Conservation (phyloP, 2,113 vertebrate species). For the Periophthalmodon schlosseri region DNA sequence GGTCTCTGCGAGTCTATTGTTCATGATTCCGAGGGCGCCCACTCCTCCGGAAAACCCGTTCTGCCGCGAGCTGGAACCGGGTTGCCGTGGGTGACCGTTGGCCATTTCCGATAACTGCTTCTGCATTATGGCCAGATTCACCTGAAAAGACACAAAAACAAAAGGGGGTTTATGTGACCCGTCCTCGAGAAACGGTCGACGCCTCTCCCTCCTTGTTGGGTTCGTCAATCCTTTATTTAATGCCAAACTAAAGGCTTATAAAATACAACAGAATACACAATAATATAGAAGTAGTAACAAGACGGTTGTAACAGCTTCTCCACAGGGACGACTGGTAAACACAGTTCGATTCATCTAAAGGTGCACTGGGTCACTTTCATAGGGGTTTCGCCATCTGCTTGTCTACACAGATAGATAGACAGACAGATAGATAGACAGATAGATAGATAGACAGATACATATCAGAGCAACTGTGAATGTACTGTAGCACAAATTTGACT, state of each 20-base stretch:
- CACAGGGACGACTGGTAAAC: too few relatives aligned
- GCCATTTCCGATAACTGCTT: conserved; percentile 93
- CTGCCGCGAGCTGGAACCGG: conserved; percentile 74
- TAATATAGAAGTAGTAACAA: too few relatives aligned
- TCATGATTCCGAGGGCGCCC: conserved; percentile 95
- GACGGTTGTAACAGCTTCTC: too few relatives aligned
- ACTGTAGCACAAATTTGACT: too few relatives aligned
- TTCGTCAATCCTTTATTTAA: neutral
- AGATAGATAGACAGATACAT: too few relatives aligned
- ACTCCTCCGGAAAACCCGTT: conserved; percentile 92
- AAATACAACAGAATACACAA: too few relatives aligned
- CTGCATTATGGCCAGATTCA: conserved; percentile 92
- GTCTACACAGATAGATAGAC: too few relatives aligned
- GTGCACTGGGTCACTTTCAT: too few relatives aligned
- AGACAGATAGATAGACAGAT: too few relatives aligned
- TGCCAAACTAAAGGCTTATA: neutral
- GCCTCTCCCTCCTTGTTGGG: neutral
- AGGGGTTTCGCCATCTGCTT: too few relatives aligned
- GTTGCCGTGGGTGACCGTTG: conserved; percentile 82
- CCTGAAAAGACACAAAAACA: conserved; percentile 41
- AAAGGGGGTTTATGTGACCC: neutral
- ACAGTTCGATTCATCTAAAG: too few relatives aligned
- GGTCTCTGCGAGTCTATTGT: conserved; percentile 94
- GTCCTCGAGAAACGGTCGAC: neutral
- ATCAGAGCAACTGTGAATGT: too few relatives aligned